Base-by-base conservation (phyloP, 2,888 invertebrate species). In the Eupithecia inturbata region DNA sequence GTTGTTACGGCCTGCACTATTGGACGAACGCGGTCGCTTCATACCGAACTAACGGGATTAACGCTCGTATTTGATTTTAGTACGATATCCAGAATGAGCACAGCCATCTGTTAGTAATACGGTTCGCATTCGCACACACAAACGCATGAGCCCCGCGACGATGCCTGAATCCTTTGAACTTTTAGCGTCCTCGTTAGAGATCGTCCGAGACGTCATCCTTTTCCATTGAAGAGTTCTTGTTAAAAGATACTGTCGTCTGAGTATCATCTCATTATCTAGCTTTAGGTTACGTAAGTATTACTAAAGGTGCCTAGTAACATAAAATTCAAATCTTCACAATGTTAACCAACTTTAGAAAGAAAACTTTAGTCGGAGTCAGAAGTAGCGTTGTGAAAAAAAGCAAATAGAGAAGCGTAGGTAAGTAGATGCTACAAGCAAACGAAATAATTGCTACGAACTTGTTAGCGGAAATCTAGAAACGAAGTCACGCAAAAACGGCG, bases 11-110 rank as follows among this genome's bases (percentile, higher is more conserved):
- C 74, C 63, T 74, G 76, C 77, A 78, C 76, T 86, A 87, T 85
- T 85, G 85, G 85, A 84, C 85, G 85, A 85, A 84, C 85, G 88
- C 88, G 90, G 89, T 88, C 91, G 89, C 88, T 86, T 88, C 89
- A 91, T 91, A 88, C 89, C 89, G 85, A 89, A 88, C 92, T 91
- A 91, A 93, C 86, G 86, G 89, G 92, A 93, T 93, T 93, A 93
- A 87, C 87, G 90, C 84, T 84, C 86, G 86, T 89, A 91, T 91
- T 90, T 88, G 88, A 88, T 87, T 92, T 88, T 88, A 88, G 85
- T 84, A 82, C 84, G 82, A 84, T 70, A 81, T 83, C 83, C 80
- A 85, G 84, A 88, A 91, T 87, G 85, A 84, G 83, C 84, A 83
- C 83, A 84, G 80, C 84, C 82, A 83, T 82, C 82, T 82, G 85